Evolutionary conservation across 2,888 invertebrate genomes (phyloP), one percentile per base, ranked within the genome.

Genomic region (Eristalis arbustorum): DNA sequence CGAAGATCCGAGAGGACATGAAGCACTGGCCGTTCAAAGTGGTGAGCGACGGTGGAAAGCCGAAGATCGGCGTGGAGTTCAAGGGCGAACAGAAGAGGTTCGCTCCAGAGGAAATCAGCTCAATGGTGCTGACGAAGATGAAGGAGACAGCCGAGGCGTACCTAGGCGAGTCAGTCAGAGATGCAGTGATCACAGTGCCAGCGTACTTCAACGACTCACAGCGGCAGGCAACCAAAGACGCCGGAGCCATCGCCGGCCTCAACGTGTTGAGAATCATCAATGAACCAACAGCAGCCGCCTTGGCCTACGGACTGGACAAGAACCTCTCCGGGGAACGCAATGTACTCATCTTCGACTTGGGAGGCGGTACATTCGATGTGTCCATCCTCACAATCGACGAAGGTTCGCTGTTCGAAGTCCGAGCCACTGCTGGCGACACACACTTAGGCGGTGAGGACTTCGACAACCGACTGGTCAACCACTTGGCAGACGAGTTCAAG

Each of bases 1-100:
- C 94, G 77, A 96, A 96, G 13, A 97, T 98, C 72, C 98, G 98
- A 93, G 95, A 95, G 78, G 98, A 98, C 92, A 96, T 98, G 95
- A 97, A 98, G 93, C 96, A 96, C 93, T 98, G 97, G 96, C 98
- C 98, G 66, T 98, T 98, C 91, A 96, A 96, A 91, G 97, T 97
- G 0, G 93, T 96, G 91, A 96, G 94, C 91, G 96, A 96, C 91
- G 95, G 94, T 84, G 95, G 96, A 69, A 96, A 96, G 93, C 96
- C 96, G 88, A 96, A 96, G 93, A 96, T 96, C 89, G 94, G 96
- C 92, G 96, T 97, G 62, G 93, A 96, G 80, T 97, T 96, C 94
- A 97, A 97, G 91, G 97, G 97, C 66, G 97, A 98, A 93, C 93
- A 93, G 81, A 98, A 98, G 92, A 95, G 95, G 69, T 97, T 97